phyloP scores from a whole-genome alignment of 2,797 vertebrate species.

The Acrossocheilus wenchowensis region DNA sequence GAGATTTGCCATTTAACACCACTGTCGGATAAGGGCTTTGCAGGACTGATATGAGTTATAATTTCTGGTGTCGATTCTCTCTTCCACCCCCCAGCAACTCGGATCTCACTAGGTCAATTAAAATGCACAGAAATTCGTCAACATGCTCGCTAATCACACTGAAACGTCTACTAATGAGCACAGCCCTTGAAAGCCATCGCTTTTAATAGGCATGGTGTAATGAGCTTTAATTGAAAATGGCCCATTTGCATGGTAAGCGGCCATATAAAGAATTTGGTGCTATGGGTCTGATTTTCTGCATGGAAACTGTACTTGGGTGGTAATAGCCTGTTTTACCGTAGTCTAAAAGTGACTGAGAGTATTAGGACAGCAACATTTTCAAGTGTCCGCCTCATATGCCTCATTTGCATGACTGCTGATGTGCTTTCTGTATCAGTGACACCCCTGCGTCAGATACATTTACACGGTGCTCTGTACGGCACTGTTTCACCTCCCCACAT shows the following conservation, averaged over 20 bases:
- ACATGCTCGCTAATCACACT: constrained; percentile 65
- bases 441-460: constrained; percentile 1
- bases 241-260: constrained; percentile 70
- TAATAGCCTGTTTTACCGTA: background rate
- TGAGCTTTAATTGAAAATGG: constrained; percentile 76
- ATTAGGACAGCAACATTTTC: background rate
- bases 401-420: constrained; percentile 19
- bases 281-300: constrained; percentile 1
- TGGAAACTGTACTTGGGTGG: background rate
- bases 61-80: constrained; percentile 45
- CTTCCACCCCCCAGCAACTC: constrained; percentile 43
- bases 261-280: constrained; percentile 59
- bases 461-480: background rate
- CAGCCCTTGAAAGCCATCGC: constrained; percentile 69
- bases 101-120: constrained; percentile 61
- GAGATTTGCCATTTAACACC: background rate
- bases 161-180: constrained; percentile 67
- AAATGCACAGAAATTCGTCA: constrained; percentile 64
- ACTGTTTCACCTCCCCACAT: constrained; percentile 19
- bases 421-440: constrained; percentile 16
- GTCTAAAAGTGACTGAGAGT: background rate
- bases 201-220: constrained; percentile 77
- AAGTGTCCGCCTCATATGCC: background rate
- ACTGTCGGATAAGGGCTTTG: background rate
- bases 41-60: constrained; percentile 53